A percentile compares a stretch with the other conserved stretches of the same genome.
Evolutionary conservation across 1,140 invertebrate species (phyloP).

Genomic region (Achatina immaculata): DNA sequence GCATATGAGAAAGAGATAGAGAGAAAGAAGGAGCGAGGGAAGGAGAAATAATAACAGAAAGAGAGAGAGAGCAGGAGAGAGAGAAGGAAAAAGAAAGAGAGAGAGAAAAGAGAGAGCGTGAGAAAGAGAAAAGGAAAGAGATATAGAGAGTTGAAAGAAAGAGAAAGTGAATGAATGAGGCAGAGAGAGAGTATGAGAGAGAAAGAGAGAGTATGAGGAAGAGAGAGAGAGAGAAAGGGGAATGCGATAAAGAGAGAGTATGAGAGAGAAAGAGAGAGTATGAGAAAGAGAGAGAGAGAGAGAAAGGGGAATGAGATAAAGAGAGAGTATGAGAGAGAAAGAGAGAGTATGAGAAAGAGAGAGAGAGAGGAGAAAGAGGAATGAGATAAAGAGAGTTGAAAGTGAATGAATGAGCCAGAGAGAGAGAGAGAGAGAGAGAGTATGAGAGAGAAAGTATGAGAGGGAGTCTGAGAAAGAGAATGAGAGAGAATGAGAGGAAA

Average conservation of each 20-base stretch:
- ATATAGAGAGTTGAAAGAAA: too few relatives aligned
- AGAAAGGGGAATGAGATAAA: neutral
- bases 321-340: neutral
- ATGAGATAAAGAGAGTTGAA: neutral
- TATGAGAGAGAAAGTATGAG: too few relatives aligned
- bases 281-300: neutral
- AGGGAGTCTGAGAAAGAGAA: too few relatives aligned
- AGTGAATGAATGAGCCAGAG: too few relatives aligned
- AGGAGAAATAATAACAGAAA: too few relatives aligned
- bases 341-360: neutral
- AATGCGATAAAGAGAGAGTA: neutral
- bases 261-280: neutral
- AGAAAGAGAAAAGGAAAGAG: neutral
- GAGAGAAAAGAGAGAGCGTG: neutral
- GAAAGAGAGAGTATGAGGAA: neutral
- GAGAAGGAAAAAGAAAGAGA: neutral
- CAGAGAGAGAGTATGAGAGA: neutral
- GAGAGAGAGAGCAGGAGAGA: neutral
- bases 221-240: neutral
- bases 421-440: too few relatives aligned
- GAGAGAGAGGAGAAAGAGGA: slow-evolving; percentile 14
- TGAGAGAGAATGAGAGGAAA: too few relatives aligned
- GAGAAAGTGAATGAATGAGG: too few relatives aligned
- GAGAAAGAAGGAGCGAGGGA: too few relatives aligned
- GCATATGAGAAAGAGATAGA: too few relatives aligned